These are phyloP conservation scores for Augochlora pura DNA, from an alignment of 1,140 invertebrate species.

Conservation along the genomic window DNA sequence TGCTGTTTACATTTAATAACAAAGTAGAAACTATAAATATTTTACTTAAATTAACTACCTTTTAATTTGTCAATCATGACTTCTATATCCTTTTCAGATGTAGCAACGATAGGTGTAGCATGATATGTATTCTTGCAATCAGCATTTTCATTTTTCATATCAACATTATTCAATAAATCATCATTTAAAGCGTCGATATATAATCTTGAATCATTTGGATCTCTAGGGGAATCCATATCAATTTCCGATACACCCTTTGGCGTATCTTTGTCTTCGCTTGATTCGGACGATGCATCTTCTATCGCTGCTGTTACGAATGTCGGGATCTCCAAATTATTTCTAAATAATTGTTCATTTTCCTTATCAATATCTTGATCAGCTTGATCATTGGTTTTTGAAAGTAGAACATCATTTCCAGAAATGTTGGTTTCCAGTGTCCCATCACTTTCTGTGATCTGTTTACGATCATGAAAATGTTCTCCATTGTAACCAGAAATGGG, in stretches of 20 bases:
- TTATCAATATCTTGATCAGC: constrained; percentile 12
- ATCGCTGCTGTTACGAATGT: not conserved
- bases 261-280: constrained; percentile 71
- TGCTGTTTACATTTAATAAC: constrained; percentile 35
- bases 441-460: constrained; percentile 13
- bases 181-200: constrained; percentile 69
- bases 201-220: constrained; percentile 69
- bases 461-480: constrained; percentile 10
- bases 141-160: constrained; percentile 34
- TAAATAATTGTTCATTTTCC: not conserved
- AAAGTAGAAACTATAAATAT: constrained; percentile 12
- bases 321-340: not conserved
- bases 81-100: constrained; percentile 76
- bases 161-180: constrained; percentile 62
- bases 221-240: constrained; percentile 73
- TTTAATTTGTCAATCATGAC: constrained; percentile 77
- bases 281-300: constrained; percentile 62
- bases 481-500: constrained; percentile 15
- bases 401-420: constrained; percentile 19
- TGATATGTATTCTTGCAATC: constrained; percentile 68
- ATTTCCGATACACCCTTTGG: constrained; percentile 73
- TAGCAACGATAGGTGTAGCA: constrained; percentile 60
- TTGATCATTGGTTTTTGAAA: constrained; percentile 1
- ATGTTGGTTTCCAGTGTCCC: constrained; percentile 17
- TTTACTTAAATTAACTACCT: constrained; percentile 65